These are phyloP conservation scores for Tenrec ecaudatus DNA, from an alignment of 2,113 vertebrate species.

Conservation along the genomic window DNA sequence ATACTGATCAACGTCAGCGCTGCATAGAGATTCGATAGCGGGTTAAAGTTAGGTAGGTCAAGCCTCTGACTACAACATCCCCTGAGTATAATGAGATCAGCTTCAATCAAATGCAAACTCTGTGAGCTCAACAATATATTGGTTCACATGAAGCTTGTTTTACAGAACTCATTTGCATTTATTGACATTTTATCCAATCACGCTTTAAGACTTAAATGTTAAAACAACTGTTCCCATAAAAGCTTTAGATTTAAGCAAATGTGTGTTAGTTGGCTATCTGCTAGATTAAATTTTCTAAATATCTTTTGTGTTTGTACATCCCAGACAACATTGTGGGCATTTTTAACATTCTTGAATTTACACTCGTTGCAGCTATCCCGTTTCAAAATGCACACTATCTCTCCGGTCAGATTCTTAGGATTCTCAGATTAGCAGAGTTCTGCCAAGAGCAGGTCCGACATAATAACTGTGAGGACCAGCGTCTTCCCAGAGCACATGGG, in stretches of 20 bases:
- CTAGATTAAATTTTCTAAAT: constrained; percentile 3
- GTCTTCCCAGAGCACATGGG: not conserved
- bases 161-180: constrained; percentile 72
- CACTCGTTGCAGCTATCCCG: not conserved
- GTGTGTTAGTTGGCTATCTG: not conserved
- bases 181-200: constrained; percentile 75
- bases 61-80: constrained; percentile 51
- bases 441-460: constrained; percentile 30
- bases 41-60: constrained; percentile 60
- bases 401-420: constrained; percentile 39
- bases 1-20: constrained; percentile 16
- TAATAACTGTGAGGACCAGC: constrained; percentile 6
- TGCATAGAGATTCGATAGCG: constrained; percentile 46
- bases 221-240: constrained; percentile 17
- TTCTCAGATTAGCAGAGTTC: constrained; percentile 25
- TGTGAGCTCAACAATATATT: constrained; percentile 71
- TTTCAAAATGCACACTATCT: constrained; percentile 4
- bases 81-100: constrained; percentile 56
- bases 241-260: constrained; percentile 50
- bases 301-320: not conserved
- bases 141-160: constrained; percentile 81
- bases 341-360: not conserved
- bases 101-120: constrained; percentile 78
- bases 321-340: not conserved
- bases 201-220: constrained; percentile 67